phyloP scores from a whole-genome alignment of 2,113 vertebrate species.

The Hirundichthys speculiger region DNA sequence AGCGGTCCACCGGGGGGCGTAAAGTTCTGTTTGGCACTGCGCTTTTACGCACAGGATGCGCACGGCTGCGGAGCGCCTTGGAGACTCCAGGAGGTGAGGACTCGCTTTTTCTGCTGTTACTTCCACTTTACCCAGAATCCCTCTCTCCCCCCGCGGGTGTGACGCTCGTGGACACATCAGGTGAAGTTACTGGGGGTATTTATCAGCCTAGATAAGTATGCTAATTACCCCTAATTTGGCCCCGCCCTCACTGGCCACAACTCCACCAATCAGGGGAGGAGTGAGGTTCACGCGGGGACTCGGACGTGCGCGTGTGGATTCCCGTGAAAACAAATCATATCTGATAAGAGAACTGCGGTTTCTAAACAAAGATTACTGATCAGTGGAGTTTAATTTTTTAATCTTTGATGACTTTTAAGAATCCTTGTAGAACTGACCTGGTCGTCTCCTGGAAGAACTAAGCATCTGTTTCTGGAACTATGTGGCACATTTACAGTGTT shows the following conservation, averaged over 20 bases:
- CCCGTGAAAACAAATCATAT: no score
- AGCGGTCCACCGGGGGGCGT: background rate
- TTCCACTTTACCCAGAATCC: background rate
- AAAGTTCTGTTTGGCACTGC: conserved; percentile 30
- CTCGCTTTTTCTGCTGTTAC: background rate
- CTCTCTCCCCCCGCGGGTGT: background rate
- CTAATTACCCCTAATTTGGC: conserved; percentile 50
- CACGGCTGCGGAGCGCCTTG: no score
- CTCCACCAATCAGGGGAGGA: conserved; percentile 64
- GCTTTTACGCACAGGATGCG: conserved; percentile 47
- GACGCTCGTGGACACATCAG: conserved; percentile 19
- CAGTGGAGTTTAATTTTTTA: no score
- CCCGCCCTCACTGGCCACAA: conserved; percentile 39
- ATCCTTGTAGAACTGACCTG: no score
- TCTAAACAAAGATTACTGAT: no score
- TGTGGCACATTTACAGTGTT: no score
- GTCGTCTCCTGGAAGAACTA: no score
- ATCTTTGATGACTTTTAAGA: no score
- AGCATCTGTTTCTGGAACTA: no score
- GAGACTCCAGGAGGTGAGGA: conserved; percentile 14
- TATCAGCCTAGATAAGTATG: conserved; percentile 56
- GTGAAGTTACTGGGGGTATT: conserved; percentile 51
- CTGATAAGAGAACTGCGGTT: no score
- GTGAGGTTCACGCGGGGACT: conserved; percentile 29
- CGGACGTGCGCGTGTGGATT: background rate